Evolutionary conservation across 2,797 vertebrate genomes (phyloP).

Genomic region (Brotula barbata): DNA sequence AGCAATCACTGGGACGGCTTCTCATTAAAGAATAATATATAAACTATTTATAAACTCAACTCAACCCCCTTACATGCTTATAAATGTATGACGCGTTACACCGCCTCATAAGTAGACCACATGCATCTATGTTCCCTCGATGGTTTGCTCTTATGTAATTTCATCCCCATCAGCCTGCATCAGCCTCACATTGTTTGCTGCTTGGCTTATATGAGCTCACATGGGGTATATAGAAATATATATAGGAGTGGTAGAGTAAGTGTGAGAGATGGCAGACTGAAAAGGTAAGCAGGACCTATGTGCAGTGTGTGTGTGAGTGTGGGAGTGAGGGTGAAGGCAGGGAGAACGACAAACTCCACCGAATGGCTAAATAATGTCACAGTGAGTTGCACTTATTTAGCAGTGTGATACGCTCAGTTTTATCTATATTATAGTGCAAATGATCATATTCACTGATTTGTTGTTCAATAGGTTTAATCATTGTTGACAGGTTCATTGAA

Average conservation of each 20-base stretch:
- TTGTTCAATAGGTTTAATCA: no score
- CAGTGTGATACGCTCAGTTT: no score
- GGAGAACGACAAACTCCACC: no score
- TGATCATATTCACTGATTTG: no score
- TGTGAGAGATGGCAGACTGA: conserved; percentile 22
- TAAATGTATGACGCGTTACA: conserved; percentile 43
- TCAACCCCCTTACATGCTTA: conserved; percentile 33
- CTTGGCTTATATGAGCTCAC: conserved; percentile 61
- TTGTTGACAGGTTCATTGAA: no score
- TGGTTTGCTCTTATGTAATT: conserved; percentile 78
- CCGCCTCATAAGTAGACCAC: conserved; percentile 62
- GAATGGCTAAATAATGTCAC: no score
- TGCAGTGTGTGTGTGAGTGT: conserved; percentile 4
- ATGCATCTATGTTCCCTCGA: conserved; percentile 56
- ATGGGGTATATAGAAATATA: conserved; percentile 61
- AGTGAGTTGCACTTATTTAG: no score
- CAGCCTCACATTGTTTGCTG: conserved; percentile 72
- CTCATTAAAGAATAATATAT: no score
- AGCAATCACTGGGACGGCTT: not conserved
- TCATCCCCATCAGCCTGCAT: conserved; percentile 77
- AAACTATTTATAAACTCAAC: not conserved
- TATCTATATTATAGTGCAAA: no score
- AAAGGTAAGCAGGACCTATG: conserved; percentile 28
- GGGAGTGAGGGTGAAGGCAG: not conserved
- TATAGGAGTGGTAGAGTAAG: conserved; percentile 63